These are phyloP conservation scores for Wiebesia pumilae DNA, from an alignment of 1,140 invertebrate genomes.

Conservation along the genomic window DNA sequence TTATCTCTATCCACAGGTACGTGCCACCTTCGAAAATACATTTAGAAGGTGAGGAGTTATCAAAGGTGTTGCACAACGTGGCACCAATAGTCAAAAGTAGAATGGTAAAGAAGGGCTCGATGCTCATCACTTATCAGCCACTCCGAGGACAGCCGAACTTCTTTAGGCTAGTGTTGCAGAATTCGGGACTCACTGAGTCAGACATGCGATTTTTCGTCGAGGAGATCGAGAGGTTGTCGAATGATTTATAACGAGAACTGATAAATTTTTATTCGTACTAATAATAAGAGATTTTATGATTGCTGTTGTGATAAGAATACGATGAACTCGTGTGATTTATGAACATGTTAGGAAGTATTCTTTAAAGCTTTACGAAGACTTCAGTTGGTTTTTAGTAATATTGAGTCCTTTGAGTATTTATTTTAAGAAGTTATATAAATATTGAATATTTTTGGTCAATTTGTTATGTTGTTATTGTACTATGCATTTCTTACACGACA, in stretches of 20 bases:
- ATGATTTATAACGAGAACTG: constrained; percentile 76
- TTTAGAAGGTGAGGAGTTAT: constrained; percentile 80
- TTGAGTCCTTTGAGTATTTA: constrained; percentile 1
- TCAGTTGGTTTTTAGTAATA: too few relatives aligned
- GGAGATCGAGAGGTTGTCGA: constrained; percentile 89
- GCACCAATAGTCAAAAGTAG: constrained; percentile 94
- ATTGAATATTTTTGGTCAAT: neutral
- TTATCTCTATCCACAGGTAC: constrained; percentile 74
- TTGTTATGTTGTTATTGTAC: constrained; percentile 34
- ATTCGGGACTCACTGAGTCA: constrained; percentile 84
- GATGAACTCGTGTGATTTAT: neutral
- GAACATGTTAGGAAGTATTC: neutral
- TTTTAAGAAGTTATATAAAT: constrained; percentile 12
- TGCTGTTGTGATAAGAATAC: neutral
- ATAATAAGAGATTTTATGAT: neutral
- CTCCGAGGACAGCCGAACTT: constrained; percentile 89
- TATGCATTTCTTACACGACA: neutral
- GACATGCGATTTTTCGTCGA: constrained; percentile 92
- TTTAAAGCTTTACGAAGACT: too few relatives aligned
- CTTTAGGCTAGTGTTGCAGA: constrained; percentile 95
- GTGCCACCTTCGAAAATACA: constrained; percentile 81
- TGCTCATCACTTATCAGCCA: constrained; percentile 97
- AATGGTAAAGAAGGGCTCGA: constrained; percentile 95
- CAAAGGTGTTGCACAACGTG: constrained; percentile 84
- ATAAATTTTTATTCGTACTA: constrained; percentile 2